A percentile compares a stretch with the other conserved stretches of the same genome.
Evolutionary conservation across 2,113 vertebrate species (phyloP).

Genomic region (Leuciscus idus): DNA sequence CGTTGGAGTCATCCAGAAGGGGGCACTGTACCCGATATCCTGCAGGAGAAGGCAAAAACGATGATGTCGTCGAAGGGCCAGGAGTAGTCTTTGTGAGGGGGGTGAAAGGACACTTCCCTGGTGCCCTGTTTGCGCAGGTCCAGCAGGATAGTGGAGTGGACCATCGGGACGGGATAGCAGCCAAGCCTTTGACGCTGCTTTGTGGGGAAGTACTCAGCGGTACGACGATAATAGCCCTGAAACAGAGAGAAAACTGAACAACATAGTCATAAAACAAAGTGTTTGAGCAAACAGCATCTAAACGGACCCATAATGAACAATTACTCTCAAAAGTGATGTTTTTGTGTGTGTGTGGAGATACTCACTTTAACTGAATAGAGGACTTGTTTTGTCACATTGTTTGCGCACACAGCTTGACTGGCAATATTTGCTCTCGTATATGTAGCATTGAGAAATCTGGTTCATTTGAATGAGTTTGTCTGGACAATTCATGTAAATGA

Average conservation of each 20-base stretch:
- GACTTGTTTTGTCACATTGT: neutral
- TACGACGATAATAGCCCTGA: slow-evolving; percentile 94
- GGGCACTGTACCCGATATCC: slow-evolving; percentile 79
- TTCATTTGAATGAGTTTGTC: neutral
- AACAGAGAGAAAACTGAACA: neutral
- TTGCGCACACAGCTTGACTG: neutral
- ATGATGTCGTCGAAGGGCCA: slow-evolving; percentile 98
- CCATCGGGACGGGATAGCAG: slow-evolving; percentile 92
- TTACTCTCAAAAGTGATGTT: neutral
- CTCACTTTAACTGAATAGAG: neutral
- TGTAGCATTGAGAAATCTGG: neutral
- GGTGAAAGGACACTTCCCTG: slow-evolving; percentile 84
- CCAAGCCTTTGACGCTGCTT: slow-evolving; percentile 85
- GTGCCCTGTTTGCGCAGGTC: slow-evolving; percentile 84
- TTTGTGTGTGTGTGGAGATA: neutral
- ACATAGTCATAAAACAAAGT: neutral
- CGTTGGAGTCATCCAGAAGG: neutral
- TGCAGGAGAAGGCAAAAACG: slow-evolving; percentile 91
- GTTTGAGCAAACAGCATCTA: neutral
- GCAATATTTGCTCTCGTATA: too few relatives aligned
- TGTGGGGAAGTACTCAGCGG: slow-evolving; percentile 93
- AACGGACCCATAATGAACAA: neutral
- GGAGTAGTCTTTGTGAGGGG: slow-evolving; percentile 88
- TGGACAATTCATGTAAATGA: neutral
- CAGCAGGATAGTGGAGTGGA: slow-evolving; percentile 89